A percentile compares a stretch with the other conserved stretches of the same genome.
Conservation (phyloP, 2,113 vertebrate genomes). For the Corythaeola cristata region DNA sequence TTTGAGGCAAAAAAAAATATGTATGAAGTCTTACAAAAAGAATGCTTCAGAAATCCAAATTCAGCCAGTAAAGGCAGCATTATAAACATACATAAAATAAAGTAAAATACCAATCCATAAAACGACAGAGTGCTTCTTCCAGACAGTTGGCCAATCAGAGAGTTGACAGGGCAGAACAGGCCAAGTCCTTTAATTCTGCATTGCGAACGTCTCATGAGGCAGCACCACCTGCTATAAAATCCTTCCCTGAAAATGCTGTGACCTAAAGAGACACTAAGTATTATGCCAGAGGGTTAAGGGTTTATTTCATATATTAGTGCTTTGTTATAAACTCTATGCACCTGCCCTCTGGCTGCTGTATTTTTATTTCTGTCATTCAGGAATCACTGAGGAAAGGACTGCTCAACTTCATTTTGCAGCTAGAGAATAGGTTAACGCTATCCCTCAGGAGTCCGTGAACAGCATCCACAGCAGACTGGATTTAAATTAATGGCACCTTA, state of each 20-base stretch:
- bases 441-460: not conserved
- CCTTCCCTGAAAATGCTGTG: constrained; percentile 3
- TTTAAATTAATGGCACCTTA: not conserved
- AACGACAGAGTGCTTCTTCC: constrained; percentile 8
- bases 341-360: constrained; percentile 1
- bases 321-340: constrained; percentile 30
- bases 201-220: not conserved
- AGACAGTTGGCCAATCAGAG: constrained; percentile 51
- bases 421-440: not conserved
- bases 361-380: constrained; percentile 38
- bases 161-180: constrained; percentile 56
- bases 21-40: not conserved
- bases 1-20: accelerated
- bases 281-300: constrained; percentile 6
- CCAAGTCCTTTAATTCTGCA: constrained; percentile 38
- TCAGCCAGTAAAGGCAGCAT: not conserved
- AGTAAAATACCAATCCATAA: constrained; percentile 4
- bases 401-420: not conserved
- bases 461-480: not conserved
- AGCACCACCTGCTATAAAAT: constrained; percentile 50
- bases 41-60: not conserved
- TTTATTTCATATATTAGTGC: constrained; percentile 35
- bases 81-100: not conserved
- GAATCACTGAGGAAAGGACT: not conserved
- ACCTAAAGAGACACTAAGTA: constrained; percentile 14